These are phyloP conservation scores for Pedionomus torquatus DNA, from an alignment of 2,113 vertebrate genomes.

Conservation along the genomic window DNA sequence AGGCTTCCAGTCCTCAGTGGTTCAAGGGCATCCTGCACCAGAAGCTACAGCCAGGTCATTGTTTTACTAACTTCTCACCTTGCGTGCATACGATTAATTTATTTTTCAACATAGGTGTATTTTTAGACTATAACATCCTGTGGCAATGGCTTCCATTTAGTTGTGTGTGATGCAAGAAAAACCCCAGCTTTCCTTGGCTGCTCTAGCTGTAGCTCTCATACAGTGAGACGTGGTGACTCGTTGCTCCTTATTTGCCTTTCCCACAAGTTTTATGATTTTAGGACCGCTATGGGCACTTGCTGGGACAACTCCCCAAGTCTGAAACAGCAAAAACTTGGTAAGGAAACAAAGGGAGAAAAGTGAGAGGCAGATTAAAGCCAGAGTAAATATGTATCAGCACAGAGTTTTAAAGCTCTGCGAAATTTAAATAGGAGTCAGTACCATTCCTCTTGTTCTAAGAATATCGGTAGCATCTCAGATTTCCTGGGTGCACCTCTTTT, in stretches of 20 bases:
- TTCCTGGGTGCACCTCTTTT: background rate
- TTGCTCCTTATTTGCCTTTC: background rate
- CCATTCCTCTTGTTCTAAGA: background rate
- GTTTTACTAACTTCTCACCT: background rate
- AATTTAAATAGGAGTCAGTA: background rate
- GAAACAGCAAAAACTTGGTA: background rate
- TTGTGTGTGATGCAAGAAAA: background rate
- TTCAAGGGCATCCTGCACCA: background rate
- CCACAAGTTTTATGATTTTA: background rate
- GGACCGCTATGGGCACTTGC: background rate
- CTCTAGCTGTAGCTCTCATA: background rate
- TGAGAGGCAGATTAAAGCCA: conserved; percentile 3
- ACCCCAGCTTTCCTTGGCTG: background rate
- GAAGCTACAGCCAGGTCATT: background rate
- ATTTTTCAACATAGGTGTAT: background rate
- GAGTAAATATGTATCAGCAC: background rate
- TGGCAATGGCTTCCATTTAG: background rate
- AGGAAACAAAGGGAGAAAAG: background rate
- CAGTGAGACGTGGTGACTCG: background rate
- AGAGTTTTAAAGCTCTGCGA: background rate
- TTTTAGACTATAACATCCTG: background rate
- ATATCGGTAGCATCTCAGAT: background rate
- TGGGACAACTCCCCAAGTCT: background rate
- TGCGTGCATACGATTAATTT: background rate
- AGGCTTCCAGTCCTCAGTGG: background rate